Evolutionary conservation across 2,113 vertebrate species (phyloP), one percentile per base, ranked within the genome.

Genomic region (Campylomormyrus numenius): DNA sequence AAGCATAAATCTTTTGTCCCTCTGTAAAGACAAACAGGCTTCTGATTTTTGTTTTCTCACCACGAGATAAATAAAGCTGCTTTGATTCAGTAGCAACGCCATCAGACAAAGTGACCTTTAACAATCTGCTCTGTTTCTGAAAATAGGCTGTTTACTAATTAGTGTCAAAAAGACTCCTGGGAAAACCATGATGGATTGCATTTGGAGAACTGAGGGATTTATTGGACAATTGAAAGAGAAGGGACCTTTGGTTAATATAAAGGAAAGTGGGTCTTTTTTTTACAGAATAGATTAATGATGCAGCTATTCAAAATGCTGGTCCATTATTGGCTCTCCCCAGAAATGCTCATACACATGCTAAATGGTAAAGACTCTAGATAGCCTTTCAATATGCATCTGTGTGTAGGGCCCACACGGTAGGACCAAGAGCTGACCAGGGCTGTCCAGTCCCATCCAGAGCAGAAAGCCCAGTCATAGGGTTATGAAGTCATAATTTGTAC

Each of bases 41-140:
- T 35, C 35, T 42, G 35, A 80, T 42, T 80, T 87, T 39, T 87
- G 13, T 53, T 48, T 53, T 56, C 83, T 50, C 50, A 11, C 85
- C 50, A 31, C 27, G 0, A 19, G 49, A 31, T 49, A 48, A 86
- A 86, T 53, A 48, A 52, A 87, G 50, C 85, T 87, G n/a, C 50
- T 35, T 35, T 87, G 27, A 35, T 53, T 87, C 50, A 19, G 85
- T 52, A 35, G 49, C 85, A 53, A 53, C 24, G 3, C n/a, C 24
- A 35, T 35, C n/a, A 87, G 48, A 87, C 85, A 87, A 87, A 87
- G 85, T 87, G 85, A 87, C 48, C 85, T 87, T 87, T 35, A 87
- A 49, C 85, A 52, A 24, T 87, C 48, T 48, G 48, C 85, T 52
- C 48, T 50, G 49, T 53, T 87, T 31, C 50, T 52, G 49, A 87